These are phyloP conservation scores for Rhizoglyphus robini DNA, from an alignment of 1,140 invertebrate genomes.

Conservation along the genomic window DNA sequence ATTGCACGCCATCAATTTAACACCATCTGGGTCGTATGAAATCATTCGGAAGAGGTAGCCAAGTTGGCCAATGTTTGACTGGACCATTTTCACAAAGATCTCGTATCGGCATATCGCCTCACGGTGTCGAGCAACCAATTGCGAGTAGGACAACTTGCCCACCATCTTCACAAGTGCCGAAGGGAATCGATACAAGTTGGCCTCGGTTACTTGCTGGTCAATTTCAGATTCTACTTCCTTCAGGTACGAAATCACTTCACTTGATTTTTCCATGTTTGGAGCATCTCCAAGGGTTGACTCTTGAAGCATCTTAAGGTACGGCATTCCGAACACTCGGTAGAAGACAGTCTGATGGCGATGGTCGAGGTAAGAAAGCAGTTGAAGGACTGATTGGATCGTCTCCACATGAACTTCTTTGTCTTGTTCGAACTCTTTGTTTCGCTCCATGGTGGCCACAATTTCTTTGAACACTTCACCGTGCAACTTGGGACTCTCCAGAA, in stretches of 20 bases:
- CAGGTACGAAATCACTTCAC: background rate
- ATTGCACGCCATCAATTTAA: background rate
- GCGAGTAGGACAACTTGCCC: background rate
- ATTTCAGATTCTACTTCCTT: background rate
- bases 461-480: background rate
- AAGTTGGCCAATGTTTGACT: background rate
- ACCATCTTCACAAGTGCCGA: background rate
- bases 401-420: background rate
- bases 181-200: background rate
- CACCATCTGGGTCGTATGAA: background rate
- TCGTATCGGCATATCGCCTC: background rate
- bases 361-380: background rate
- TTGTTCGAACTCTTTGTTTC: background rate
- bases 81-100: background rate
- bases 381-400: background rate
- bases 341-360: background rate
- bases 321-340: background rate
- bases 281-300: background rate
- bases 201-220: background rate
- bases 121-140: background rate
- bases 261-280: background rate
- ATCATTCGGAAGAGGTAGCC: background rate
- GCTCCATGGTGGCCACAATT: background rate
- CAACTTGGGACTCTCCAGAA: background rate
- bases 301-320: background rate